Percentiles rank a stretch among this genome's conserved stretches.
These are phyloP conservation scores for Hololepta plana DNA, from an alignment of 2,888 invertebrate species.

Conservation along the genomic window DNA sequence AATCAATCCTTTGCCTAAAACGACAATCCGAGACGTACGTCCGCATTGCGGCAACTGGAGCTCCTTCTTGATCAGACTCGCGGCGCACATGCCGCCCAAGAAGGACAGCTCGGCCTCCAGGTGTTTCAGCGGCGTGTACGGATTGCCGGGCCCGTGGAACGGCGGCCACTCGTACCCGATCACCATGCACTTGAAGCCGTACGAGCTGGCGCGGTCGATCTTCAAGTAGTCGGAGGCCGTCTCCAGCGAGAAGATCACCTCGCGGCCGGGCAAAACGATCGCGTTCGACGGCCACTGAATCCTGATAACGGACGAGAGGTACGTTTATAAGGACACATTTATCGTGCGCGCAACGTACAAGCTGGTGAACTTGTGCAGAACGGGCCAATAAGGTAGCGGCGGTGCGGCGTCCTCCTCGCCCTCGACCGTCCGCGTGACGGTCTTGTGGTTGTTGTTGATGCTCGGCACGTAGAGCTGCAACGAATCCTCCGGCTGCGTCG, in stretches of 20 bases:
- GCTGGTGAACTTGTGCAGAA: slow-evolving; percentile 45
- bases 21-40: neutral
- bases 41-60: slow-evolving; percentile 38
- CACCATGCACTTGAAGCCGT: slow-evolving; percentile 63
- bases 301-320: slow-evolving; percentile 17
- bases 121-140: slow-evolving; percentile 39
- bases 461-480: slow-evolving; percentile 52
- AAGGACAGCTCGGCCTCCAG: slow-evolving; percentile 82
- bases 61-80: slow-evolving; percentile 73
- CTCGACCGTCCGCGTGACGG: slow-evolving; percentile 13
- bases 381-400: slow-evolving; percentile 39
- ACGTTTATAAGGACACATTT: slow-evolving; percentile 1
- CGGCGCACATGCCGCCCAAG: slow-evolving; percentile 80
- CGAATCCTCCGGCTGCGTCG: slow-evolving; percentile 85
- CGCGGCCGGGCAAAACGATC: slow-evolving; percentile 78
- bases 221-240: slow-evolving; percentile 89
- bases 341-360: slow-evolving; percentile 19
- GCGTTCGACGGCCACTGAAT: slow-evolving; percentile 77
- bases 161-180: slow-evolving; percentile 67
- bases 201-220: slow-evolving; percentile 66
- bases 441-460: slow-evolving; percentile 12
- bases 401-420: slow-evolving; percentile 18
- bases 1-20: neutral
- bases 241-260: slow-evolving; percentile 87
- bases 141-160: slow-evolving; percentile 17